Percentiles rank a stretch among this genome's conserved stretches.
Evolutionary conservation across 2,888 invertebrate species (phyloP).

Genomic region (Dolichopus griseipennis): DNA sequence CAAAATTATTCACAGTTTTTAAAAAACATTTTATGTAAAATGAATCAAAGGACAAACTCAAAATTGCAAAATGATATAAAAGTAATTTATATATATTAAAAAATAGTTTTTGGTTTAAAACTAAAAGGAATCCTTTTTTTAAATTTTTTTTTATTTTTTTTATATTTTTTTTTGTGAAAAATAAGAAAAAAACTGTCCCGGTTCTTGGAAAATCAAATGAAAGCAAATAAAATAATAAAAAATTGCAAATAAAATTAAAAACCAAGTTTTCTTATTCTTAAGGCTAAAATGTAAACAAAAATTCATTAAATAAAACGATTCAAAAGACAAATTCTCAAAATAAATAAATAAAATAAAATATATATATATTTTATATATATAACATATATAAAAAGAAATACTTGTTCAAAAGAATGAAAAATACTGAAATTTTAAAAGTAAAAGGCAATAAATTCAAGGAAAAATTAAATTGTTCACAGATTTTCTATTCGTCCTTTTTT

Average conservation of each 20-base stretch:
- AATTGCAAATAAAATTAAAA: not conserved
- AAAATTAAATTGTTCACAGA: too few relatives aligned
- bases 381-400: not conserved
- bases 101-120: not conserved
- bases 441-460: too few relatives aligned
- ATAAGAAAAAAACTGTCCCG: not conserved
- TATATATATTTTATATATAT: too few relatives aligned
- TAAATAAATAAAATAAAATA: not conserved
- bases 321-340: not conserved
- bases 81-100: too few relatives aligned
- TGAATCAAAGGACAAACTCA: too few relatives aligned
- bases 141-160: not conserved
- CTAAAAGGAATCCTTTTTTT: not conserved
- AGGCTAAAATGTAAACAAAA: slow-evolving; percentile 3
- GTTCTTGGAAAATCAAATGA: not conserved
- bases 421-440: too few relatives aligned
- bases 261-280: not conserved
- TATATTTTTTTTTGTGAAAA: not conserved
- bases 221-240: too few relatives aligned
- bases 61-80: too few relatives aligned
- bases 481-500: too few relatives aligned
- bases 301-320: slow-evolving; percentile 1
- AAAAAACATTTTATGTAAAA: too few relatives aligned
- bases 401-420: not conserved
- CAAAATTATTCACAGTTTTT: too few relatives aligned